Evolutionary conservation across 2,888 invertebrate species (phyloP), one percentile per base, ranked within the genome.

Genomic region (Celastrina argiolus): DNA sequence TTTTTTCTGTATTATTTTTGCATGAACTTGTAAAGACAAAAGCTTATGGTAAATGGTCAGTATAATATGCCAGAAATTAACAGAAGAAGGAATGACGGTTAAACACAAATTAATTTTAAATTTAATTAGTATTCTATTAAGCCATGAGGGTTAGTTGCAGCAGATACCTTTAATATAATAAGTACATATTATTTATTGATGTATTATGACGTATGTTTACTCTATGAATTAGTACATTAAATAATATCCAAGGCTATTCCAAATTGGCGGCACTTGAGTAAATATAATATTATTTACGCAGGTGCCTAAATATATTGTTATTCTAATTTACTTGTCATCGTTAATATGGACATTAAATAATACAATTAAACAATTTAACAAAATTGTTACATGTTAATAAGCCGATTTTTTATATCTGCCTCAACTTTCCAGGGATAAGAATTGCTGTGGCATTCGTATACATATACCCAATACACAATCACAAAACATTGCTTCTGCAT

Each of bases 401-500:
- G 34, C 34, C 58, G 4, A 31, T 31, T 18, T 39, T 56, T 67
- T 67, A 74, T 68, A 69, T 70, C 69, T 75, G 74, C 70, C 69
- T 70, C 75, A 79, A 78, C 79, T 81, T 77, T 76, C 74, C 69
- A 73, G 73, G 76, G 75, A 76, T 79, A 88, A 90, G 90, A 77
- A 81, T 89, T 90, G 88, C 84, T 90, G 90, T 90, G 90, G 90
- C 82, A 81, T 67, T 65, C 45, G 31, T 59, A 63, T 51, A 59
- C 34, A 51, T 56, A 18, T 39, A 28, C 51, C 56, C 51, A 16
- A 68, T 22, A 63, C 61, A 66, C 56, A 67, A 67, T 69, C 64
- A 69, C 61, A 68, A 71, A 77, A 81, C 88, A 89, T 91, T 90
- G 90, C 90, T 88, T 87, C 90, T 90, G 90, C 90, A 89, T 85